phyloP scores from a whole-genome alignment of 1,140 invertebrate species.

The Brachionus rubens region DNA sequence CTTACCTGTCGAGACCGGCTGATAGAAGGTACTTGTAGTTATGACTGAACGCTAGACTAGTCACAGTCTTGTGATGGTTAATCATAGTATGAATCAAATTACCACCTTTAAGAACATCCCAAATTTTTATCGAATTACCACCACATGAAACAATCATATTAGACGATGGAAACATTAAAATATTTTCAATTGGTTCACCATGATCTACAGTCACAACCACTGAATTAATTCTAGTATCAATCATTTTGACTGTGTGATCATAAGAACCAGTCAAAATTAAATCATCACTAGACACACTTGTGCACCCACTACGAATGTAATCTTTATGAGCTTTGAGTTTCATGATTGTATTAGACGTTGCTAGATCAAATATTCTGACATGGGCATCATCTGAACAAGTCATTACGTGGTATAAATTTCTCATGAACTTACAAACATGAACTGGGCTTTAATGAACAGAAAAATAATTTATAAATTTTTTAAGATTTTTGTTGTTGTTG shows the following conservation, averaged over 20 bases:
- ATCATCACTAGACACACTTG: conserved; percentile 53
- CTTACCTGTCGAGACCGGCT: conserved; percentile 75
- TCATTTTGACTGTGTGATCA: conserved; percentile 83
- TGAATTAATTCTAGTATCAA: conserved; percentile 71
- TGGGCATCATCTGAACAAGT: conserved; percentile 91
- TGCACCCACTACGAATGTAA: conserved; percentile 56
- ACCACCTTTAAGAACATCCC: conserved; percentile 83
- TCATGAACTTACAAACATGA: conserved; percentile 77
- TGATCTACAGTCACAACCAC: conserved; percentile 76
- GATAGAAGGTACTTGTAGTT: conserved; percentile 78
- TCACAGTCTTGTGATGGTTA: conserved; percentile 87
- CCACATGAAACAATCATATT: conserved; percentile 81
- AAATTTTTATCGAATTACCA: conserved; percentile 84
- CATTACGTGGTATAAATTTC: conserved; percentile 72
- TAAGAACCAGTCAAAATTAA: conserved; percentile 71
- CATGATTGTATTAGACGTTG: conserved; percentile 70
- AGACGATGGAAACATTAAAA: conserved; percentile 81
- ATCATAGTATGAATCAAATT: conserved; percentile 74
- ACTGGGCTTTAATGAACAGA: conserved; percentile 68
- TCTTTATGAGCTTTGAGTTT: conserved; percentile 70
- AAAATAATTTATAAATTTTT: no score
- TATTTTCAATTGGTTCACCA: conserved; percentile 81
- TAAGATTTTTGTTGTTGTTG: no score
- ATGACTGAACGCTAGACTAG: conserved; percentile 68
- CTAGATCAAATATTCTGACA: conserved; percentile 82